Percentiles rank a stretch among this genome's conserved stretches.
phyloP scores from a whole-genome alignment of 2,113 vertebrate genomes.

The Rallus limicola region DNA sequence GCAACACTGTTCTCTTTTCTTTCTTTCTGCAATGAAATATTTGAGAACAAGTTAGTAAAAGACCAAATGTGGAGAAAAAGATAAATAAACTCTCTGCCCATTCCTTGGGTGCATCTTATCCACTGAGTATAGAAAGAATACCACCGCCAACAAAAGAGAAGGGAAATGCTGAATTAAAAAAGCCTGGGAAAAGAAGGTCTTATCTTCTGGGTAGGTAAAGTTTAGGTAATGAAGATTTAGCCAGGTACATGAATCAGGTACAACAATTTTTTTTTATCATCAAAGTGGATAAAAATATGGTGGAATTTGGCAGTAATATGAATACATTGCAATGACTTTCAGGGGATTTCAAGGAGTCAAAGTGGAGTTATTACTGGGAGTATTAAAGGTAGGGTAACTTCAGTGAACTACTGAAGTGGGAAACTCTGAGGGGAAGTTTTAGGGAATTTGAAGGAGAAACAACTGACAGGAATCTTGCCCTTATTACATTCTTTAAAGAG shows the following conservation, averaged over 20 bases:
- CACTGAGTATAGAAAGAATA: not conserved
- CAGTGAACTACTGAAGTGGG: not conserved
- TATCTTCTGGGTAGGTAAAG: not conserved
- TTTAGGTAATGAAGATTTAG: not conserved
- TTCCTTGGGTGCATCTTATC: not conserved
- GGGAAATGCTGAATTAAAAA: not conserved
- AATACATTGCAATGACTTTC: not conserved
- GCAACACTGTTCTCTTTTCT: not conserved
- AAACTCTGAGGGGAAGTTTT: not conserved
- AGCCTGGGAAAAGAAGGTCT: not conserved
- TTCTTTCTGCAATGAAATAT: not conserved
- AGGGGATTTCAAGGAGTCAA: not conserved
- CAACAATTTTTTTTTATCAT: not conserved
- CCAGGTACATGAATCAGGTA: not conserved
- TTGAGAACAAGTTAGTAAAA: not conserved
- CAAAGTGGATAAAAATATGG: not conserved
- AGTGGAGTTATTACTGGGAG: not conserved
- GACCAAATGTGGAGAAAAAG: not conserved
- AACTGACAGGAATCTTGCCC: not conserved
- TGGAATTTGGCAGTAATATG: not conserved
- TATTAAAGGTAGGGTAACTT: not conserved
- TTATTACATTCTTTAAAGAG: not conserved
- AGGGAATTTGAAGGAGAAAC: not conserved
- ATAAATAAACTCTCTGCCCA: not conserved
- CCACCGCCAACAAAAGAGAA: not conserved